Evolutionary conservation across 2,888 invertebrate species (phyloP).

Genomic region (Litoditis marina): DNA sequence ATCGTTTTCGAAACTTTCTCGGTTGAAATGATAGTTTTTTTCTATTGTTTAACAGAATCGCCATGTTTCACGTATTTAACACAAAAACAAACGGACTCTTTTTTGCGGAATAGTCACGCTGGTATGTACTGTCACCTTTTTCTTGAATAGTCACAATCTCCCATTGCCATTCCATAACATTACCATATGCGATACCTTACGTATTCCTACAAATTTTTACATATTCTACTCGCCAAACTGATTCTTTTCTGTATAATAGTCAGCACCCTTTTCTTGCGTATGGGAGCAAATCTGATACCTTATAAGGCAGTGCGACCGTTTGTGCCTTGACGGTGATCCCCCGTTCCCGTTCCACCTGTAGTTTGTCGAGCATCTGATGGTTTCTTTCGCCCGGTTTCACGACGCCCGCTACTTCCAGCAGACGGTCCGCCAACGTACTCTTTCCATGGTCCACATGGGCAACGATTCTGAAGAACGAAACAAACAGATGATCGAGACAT

Average conservation of each 20-base stretch:
- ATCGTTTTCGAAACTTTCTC: too few relatives aligned
- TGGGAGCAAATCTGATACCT: slow-evolving; percentile 62
- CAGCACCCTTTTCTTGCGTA: too few relatives aligned
- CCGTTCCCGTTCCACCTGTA: slow-evolving; percentile 83
- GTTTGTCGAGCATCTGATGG: slow-evolving; percentile 30
- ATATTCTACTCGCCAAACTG: too few relatives aligned
- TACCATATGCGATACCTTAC: background rate
- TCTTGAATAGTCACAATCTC: too few relatives aligned
- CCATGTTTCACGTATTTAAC: too few relatives aligned
- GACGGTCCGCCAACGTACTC: slow-evolving; percentile 88
- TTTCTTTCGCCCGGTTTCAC: slow-evolving; percentile 34
- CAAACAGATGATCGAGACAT: background rate
- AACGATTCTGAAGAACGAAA: slow-evolving; percentile 83
- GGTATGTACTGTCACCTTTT: too few relatives aligned
- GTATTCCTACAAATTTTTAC: background rate
- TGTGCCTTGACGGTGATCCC: slow-evolving; percentile 99
- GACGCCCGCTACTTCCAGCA: slow-evolving; percentile 82
- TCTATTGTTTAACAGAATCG: too few relatives aligned
- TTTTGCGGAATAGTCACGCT: too few relatives aligned
- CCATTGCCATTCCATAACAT: too few relatives aligned
- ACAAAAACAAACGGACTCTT: too few relatives aligned
- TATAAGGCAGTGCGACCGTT: slow-evolving; percentile 78
- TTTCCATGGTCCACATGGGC: slow-evolving; percentile 99
- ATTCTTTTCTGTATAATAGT: background rate
- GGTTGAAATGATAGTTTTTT: too few relatives aligned